A percentile compares a stretch with the other conserved stretches of the same genome.
Conservation (phyloP, 2,888 invertebrate species). For the Diarsia dahlii region DNA sequence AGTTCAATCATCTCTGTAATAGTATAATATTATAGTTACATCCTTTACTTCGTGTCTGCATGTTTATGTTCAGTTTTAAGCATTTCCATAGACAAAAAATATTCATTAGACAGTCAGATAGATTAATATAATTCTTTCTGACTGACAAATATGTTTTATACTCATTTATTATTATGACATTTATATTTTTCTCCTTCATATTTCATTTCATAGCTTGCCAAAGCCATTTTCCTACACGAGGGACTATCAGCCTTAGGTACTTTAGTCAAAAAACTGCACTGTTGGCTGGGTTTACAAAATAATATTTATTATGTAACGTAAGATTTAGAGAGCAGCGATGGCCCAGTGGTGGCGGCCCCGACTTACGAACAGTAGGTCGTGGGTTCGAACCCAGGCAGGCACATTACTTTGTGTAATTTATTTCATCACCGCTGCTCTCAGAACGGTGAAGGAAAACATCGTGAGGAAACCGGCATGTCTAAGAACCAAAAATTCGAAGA, state of each 20-base stretch:
- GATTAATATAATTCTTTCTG: not conserved
- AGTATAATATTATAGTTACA: not conserved
- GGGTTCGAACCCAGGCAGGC: too few relatives aligned
- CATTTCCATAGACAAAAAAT: not conserved
- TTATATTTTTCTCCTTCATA: not conserved
- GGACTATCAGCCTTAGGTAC: too few relatives aligned
- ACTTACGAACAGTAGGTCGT: too few relatives aligned
- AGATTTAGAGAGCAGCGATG: too few relatives aligned
- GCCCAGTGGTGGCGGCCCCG: too few relatives aligned
- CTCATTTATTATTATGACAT: not conserved
- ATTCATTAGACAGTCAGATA: not conserved
- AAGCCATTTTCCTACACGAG: not conserved
- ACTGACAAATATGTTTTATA: not conserved
- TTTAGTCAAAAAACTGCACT: not conserved
- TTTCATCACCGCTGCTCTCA: too few relatives aligned
- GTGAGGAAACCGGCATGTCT: too few relatives aligned
- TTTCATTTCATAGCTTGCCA: not conserved
- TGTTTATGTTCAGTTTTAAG: not conserved
- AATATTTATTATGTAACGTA: not conserved
- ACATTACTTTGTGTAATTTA: too few relatives aligned
- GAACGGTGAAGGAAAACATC: too few relatives aligned
- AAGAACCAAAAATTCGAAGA: too few relatives aligned
- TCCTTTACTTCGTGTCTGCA: not conserved
- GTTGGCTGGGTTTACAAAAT: not conserved
- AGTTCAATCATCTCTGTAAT: slow-evolving; percentile 11